These are phyloP conservation scores for Cyclura pinguis DNA, from an alignment of 2,797 vertebrate species.

Conservation along the genomic window DNA sequence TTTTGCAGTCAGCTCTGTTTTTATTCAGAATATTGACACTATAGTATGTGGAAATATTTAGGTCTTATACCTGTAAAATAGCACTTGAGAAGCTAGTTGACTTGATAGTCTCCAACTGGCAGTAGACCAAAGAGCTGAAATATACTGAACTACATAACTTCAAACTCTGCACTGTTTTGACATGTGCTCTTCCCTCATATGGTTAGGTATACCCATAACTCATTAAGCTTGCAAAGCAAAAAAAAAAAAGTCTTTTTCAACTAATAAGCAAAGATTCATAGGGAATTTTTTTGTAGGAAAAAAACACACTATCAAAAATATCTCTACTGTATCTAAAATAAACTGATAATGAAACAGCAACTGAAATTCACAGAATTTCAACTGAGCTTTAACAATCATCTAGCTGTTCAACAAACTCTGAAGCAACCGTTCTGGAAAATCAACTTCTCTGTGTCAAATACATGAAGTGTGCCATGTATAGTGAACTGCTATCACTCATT, in stretches of 20 bases:
- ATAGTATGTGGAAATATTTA: slow-evolving; percentile 13
- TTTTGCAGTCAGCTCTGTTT: neutral
- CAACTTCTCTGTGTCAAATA: neutral
- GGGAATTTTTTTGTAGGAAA: neutral
- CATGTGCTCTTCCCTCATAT: neutral
- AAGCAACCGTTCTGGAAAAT: neutral
- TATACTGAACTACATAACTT: neutral
- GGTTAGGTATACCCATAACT: neutral
- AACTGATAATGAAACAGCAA: neutral
- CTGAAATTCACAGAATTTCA: neutral
- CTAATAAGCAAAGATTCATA: neutral
- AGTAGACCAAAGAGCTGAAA: slow-evolving; percentile 1
- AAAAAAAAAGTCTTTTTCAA: slow-evolving; percentile 7
- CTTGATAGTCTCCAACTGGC: neutral
- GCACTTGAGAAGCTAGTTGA: neutral
- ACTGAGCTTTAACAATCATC: neutral
- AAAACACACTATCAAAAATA: neutral
- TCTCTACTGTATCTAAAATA: neutral
- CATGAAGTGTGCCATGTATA: neutral
- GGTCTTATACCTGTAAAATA: neutral
- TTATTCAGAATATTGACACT: slow-evolving; percentile 2
- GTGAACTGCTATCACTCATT: neutral
- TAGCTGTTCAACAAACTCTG: neutral
- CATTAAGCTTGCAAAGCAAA: slow-evolving; percentile 2
- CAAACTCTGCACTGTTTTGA: neutral